Percentiles rank a stretch among this genome's conserved stretches.
Evolutionary conservation across 2,888 invertebrate genomes (phyloP).

Genomic region (Graphium colonna): DNA sequence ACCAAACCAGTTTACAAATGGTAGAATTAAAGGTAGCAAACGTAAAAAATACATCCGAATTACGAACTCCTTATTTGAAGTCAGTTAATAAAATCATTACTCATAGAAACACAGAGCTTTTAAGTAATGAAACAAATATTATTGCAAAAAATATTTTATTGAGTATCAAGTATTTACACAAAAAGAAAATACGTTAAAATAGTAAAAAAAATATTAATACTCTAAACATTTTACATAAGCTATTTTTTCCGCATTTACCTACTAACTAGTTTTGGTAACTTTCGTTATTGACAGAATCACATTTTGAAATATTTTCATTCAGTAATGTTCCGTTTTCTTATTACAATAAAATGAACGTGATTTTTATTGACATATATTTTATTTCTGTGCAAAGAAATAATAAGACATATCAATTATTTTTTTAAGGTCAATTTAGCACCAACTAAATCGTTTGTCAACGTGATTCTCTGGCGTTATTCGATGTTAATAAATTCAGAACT

Average conservation of each 20-base stretch:
- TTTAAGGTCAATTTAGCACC: slow-evolving; percentile 47
- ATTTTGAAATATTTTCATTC: slow-evolving; percentile 6
- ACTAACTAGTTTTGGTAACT: slow-evolving; percentile 63
- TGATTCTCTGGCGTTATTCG: slow-evolving; percentile 26
- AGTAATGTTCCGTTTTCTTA: not conserved
- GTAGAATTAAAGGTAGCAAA: no score
- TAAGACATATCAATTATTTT: not conserved
- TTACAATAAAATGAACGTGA: not conserved
- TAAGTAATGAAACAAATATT: no score
- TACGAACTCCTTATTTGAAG: no score
- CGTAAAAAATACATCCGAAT: no score
- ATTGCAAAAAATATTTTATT: slow-evolving; percentile 24
- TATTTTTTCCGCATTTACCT: slow-evolving; percentile 38
- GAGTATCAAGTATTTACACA: slow-evolving; percentile 25
- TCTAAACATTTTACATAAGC: slow-evolving; percentile 27
- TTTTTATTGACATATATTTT: not conserved
- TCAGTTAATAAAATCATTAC: no score
- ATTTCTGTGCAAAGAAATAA: not conserved
- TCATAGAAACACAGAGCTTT: no score
- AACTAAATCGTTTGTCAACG: slow-evolving; percentile 57
- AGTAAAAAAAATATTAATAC: slow-evolving; percentile 19
- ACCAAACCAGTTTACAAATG: no score
- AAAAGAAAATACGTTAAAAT: slow-evolving; percentile 21
- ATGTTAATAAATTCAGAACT: slow-evolving; percentile 26
- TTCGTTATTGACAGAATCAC: slow-evolving; percentile 29